Conservation (phyloP, 2,888 invertebrate species). For the Oasisia sp. region DNA sequence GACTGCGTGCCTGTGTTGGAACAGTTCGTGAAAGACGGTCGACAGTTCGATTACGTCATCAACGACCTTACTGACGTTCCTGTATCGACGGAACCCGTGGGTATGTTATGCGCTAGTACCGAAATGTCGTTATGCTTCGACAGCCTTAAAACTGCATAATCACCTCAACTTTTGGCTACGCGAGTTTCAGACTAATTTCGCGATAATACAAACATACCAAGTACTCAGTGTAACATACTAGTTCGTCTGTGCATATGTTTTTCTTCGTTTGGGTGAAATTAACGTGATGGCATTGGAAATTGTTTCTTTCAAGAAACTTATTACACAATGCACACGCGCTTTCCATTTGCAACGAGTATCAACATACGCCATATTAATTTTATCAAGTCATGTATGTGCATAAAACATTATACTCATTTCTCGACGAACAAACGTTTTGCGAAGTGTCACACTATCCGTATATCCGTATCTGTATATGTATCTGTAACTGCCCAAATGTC, state of each 20-base stretch:
- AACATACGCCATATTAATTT: background rate
- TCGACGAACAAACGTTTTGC: background rate
- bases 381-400: background rate
- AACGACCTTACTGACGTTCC: constrained; percentile 94
- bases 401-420: background rate
- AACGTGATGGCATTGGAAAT: too few species aligned
- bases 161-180: too few species aligned
- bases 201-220: background rate
- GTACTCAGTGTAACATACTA: background rate
- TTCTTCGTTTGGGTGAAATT: too few species aligned
- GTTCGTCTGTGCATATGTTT: too few species aligned
- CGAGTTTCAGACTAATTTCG: too few species aligned
- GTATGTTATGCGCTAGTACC: constrained; percentile 22
- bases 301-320: background rate
- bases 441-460: background rate
- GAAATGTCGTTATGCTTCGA: background rate
- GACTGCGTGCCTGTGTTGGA: constrained; percentile 81
- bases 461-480: too few species aligned
- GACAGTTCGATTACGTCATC: constrained; percentile 89
- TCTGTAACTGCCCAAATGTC: too few species aligned
- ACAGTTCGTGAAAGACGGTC: constrained; percentile 76
- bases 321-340: background rate
- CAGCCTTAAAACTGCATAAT: background rate
- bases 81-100: constrained; percentile 71
- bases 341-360: background rate